Base-by-base conservation (phyloP, 2,113 vertebrate genomes). In the Garra rufa region DNA sequence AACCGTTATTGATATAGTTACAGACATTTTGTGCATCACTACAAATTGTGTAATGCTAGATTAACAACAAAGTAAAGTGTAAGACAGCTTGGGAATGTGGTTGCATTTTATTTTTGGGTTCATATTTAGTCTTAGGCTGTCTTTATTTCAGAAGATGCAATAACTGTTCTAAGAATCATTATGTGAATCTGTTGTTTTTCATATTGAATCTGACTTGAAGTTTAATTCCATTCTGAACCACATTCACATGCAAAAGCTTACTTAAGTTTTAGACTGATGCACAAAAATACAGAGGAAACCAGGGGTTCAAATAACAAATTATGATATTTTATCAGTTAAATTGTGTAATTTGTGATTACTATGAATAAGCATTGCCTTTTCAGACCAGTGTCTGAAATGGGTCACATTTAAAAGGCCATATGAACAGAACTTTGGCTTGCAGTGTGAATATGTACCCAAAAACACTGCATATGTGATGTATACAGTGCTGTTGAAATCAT, bases 401-500 rank as follows among this genome's bases (percentile, higher is more conserved):
- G 19, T 43, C 38, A 70, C 19, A n/a, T 71, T 43, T 71, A 41
- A 44, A 24, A 24, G 34, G 3, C 19, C 7, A 19, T 34, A 19
- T 38, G 63, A 67, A 43, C 38, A 70, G 9, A n/a, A 63, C 61
- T 63, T 63, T 3, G 13, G 61, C 4, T 69, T 70, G 67, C 19
- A 41, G 21, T 70, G 69, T 71, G 69, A 44, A 71, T 71, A 57
- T 57, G 21, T 41, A 57, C 50, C 50, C 50, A 30, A 30, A 38
- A 71, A n/a, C 11, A 8, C 55, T 57, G 83, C 38, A 26, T 65
- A 15, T 21, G 15, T 55, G 24, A 10, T 75, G 13, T 38, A 48
- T 48, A 21, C 41, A 28, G 26, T 83, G 81, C 19, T 87, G 76
- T 69, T 71, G 3, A 52, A 7, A 24, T 61, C 34, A 14, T 24